Base-by-base conservation (phyloP, 2,797 vertebrate genomes). In the Sylvia borin region DNA sequence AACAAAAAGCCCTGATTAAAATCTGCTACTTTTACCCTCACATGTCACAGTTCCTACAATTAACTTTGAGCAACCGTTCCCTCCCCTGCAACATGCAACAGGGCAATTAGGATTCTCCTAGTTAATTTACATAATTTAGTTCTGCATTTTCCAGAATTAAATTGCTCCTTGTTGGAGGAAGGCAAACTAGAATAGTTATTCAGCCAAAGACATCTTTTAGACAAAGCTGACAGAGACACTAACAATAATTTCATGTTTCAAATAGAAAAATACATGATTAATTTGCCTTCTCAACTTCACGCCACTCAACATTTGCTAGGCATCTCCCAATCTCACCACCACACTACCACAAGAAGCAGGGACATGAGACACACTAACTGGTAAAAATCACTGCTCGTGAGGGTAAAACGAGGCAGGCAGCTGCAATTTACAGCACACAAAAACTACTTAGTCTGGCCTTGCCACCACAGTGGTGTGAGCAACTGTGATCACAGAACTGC, bases 91-190 rank as follows among this genome's bases (percentile, higher is more conserved):
- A 93, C 78, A 77, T 73, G 73, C 89, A 96, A 95, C 96, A 97
- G 95, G 90, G 87, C 83, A 95, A 96, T 88, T 90, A 90, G 55
- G 67, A 85, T 86, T 89, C 94, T 91, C 76, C 58, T 60, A 20
- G 64, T 88, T 89, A 64, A 93, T 86, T 88, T 92, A 65, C 89
- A 93, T 95, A 93, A 91, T 84, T 90, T 86, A 90, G 92, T 97
- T 95, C 85, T 80, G 66, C 62, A 66, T 97, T 93, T 94, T 90
- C 66, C 79, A 92, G 93, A 92, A 88, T 68, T 84, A 88, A 91
- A 95, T 73, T 86, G 93, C 40, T 94, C 38, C 79, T 92, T 88
- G 65, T 85, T 85, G 70, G 58, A 88, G 54, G 36, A 80, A 92
- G 68, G 40, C 78, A 83, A 92, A 88, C 55, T 29, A 81, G 79